Evolutionary conservation across 2,888 invertebrate genomes (phyloP), one percentile per base, ranked within the genome.

Genomic region (Sceliomorpha sp.): DNA sequence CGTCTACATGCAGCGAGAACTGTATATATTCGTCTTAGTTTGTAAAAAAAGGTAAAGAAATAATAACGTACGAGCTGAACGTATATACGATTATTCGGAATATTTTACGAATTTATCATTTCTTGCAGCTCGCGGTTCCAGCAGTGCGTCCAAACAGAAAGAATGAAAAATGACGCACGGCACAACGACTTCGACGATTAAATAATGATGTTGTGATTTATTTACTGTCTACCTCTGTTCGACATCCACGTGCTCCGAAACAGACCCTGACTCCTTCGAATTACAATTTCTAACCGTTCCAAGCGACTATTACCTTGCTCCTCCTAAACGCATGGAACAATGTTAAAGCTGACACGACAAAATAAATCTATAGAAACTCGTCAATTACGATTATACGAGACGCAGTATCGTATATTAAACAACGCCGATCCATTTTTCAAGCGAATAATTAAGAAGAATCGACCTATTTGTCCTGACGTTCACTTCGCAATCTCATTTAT

Each of bases 11-110:
- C 27, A n/a, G n/a, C n/a, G n/a, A n/a, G n/a, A n/a, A n/a, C n/a
- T 31, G 13, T 47, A 12, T 47, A 50, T 37, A 47, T 47, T 17
- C 39, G 51, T 53, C 53, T 62, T 62, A 45, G 39, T 53, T 62
- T 10, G 15, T n/a, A n/a, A n/a, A n/a, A n/a, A n/a, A n/a, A n/a
- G 20, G 1, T 31, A 53, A 63, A 63, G 55, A 63, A 63, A 45
- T 55, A 47, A 63, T 55, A 55, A 63, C 63, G 48, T 63, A 55
- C 63, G 53, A 55, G 45, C 63, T 26, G 34, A 42, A 55, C 47
- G 63, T 47, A 48, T 63, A 55, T 55, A 55, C 55, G 55, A 63
- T 63, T 62, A 62, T 62, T 53, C 62, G 53, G 62, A 62, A 62
- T 62, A 62, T 53, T 53, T 62, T 62, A 44, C 45, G 53, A 62